Evolutionary conservation across 2,888 invertebrate species (phyloP).

Genomic region (Pseudococcus jackbeardsleyi): DNA sequence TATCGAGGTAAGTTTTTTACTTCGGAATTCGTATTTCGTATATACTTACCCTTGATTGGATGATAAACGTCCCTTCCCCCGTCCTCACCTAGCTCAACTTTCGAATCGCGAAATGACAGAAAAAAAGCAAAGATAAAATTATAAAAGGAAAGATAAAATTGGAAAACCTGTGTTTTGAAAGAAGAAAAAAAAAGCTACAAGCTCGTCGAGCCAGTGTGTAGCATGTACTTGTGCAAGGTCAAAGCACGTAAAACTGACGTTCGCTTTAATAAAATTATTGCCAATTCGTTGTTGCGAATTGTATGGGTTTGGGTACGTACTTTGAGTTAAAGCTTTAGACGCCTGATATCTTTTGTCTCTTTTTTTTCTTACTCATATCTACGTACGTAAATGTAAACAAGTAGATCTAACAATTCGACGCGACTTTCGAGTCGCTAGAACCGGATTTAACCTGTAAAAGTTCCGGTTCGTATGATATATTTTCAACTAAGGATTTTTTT

Average conservation of each 20-base stretch:
- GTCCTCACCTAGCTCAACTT: background rate
- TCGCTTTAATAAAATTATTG: constrained; percentile 3
- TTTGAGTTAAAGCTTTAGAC: too few species aligned
- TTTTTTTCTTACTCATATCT: background rate
- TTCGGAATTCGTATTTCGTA: too few species aligned
- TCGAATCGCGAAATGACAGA: background rate
- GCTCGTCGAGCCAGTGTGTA: background rate
- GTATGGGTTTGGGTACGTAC: background rate
- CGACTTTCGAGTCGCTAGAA: background rate
- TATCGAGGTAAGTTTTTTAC: constrained; percentile 70
- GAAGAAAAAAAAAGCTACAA: background rate
- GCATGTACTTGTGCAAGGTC: background rate
- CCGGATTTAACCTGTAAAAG: background rate
- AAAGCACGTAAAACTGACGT: background rate
- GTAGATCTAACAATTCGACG: background rate
- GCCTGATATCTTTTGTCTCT: background rate
- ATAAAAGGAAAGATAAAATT: background rate
- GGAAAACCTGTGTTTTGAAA: background rate
- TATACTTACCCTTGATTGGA: too few species aligned
- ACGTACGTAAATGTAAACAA: background rate
- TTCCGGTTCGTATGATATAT: background rate
- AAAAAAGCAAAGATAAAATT: background rate
- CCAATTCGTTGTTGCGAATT: constrained; percentile 9
- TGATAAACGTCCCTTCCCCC: too few species aligned
- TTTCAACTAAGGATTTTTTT: background rate